Evolutionary conservation across 1,140 invertebrate genomes (phyloP).

Genomic region (Drosophila simulans): DNA sequence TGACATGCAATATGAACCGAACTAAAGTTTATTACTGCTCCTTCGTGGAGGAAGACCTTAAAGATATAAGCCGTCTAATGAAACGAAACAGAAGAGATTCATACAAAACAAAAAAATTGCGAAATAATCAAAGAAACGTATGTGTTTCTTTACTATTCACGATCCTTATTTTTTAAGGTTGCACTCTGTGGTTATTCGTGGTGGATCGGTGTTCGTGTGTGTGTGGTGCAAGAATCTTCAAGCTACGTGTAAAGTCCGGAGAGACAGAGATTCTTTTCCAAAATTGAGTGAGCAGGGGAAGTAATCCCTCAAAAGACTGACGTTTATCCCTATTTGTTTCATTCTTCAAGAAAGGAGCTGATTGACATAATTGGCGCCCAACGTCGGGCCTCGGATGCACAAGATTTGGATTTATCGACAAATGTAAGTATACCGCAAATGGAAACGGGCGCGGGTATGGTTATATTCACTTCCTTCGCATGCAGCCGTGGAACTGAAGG

Average conservation of each 20-base stretch:
- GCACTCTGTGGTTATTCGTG: background rate
- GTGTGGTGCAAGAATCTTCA: constrained; percentile 20
- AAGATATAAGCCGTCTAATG: constrained; percentile 18
- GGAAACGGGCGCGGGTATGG: background rate
- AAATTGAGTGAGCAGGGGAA: background rate
- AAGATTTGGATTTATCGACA: background rate
- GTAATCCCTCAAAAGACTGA: too few relatives aligned
- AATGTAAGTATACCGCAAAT: background rate
- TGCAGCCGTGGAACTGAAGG: constrained; percentile 18
- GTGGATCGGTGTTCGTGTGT: constrained; percentile 8
- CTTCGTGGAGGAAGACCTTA: constrained; percentile 7
- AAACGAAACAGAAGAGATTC: constrained; percentile 24
- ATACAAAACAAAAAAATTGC: constrained; percentile 27
- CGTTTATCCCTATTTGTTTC: too few relatives aligned
- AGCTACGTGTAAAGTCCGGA: constrained; percentile 7
- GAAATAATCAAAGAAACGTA: constrained; percentile 18
- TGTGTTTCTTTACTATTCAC: constrained; percentile 4
- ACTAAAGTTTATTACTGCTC: background rate
- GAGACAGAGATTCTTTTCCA: background rate
- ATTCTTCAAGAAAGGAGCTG: background rate
- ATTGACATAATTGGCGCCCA: background rate
- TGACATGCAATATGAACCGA: constrained; percentile 36
- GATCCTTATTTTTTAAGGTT: constrained; percentile 3
- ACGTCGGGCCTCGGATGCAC: background rate
- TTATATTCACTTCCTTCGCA: constrained; percentile 21